These are phyloP conservation scores for Gila robusta DNA, from an alignment of 2,797 vertebrate species.

Conservation along the genomic window DNA sequence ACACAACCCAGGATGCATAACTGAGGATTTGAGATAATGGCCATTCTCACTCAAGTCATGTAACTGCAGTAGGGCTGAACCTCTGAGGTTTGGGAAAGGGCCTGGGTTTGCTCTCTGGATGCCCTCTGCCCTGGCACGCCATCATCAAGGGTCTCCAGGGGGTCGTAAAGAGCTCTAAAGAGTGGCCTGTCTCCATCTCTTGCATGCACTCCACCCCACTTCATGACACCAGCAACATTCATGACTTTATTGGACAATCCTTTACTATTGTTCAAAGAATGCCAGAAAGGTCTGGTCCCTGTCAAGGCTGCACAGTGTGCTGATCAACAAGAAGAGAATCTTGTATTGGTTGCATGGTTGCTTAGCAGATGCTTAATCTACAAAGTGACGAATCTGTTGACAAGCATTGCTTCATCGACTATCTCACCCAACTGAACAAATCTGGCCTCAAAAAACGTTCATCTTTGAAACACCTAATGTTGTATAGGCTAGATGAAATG, in stretches of 20 bases:
- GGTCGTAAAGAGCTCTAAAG: slow-evolving; percentile 53
- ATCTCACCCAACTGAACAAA: slow-evolving; percentile 34
- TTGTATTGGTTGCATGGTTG: slow-evolving; percentile 34
- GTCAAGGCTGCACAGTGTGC: slow-evolving; percentile 36
- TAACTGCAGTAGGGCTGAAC: slow-evolving; percentile 39
- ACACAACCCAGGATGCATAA: slow-evolving; percentile 33
- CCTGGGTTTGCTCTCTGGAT: slow-evolving; percentile 64
- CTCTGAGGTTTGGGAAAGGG: slow-evolving; percentile 36
- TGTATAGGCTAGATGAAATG: slow-evolving; percentile 56
- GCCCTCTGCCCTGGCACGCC: slow-evolving; percentile 60
- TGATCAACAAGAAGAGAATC: slow-evolving; percentile 1
- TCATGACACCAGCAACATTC: slow-evolving; percentile 38
- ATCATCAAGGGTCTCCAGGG: slow-evolving; percentile 59
- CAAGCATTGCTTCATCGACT: slow-evolving; percentile 47
- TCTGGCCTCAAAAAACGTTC: slow-evolving; percentile 47
- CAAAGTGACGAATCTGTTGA: slow-evolving; percentile 34
- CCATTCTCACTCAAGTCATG: slow-evolving; percentile 10
- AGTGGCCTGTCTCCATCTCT: slow-evolving; percentile 40
- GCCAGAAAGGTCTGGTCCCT: slow-evolving; percentile 48
- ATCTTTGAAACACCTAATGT: slow-evolving; percentile 46
- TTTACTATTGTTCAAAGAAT: slow-evolving; percentile 51
- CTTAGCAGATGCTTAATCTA: slow-evolving; percentile 32
- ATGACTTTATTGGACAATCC: slow-evolving; percentile 39
- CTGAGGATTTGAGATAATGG: slow-evolving; percentile 38
- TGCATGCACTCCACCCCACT: slow-evolving; percentile 28